Base-by-base conservation (phyloP, 2,888 invertebrate genomes). In the Urechis unicinctus region DNA sequence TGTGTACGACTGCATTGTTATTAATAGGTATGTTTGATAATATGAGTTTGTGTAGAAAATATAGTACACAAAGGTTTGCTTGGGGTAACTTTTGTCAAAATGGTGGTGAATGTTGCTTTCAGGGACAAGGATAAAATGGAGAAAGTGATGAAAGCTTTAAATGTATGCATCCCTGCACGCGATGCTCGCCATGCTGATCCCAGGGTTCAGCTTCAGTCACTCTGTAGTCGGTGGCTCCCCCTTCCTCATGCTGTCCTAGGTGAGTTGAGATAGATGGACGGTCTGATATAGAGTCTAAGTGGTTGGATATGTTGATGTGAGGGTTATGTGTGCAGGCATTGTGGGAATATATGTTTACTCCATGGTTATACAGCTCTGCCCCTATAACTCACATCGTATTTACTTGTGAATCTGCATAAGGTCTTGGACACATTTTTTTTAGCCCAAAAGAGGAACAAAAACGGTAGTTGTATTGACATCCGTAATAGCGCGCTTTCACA, bases 141-240 rank as follows among this genome's bases (percentile, higher is more conserved):
- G 49, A 81, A 81, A 67, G 80, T 81, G 31, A 66, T 77, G 25
- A 69, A 67, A 52, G 73, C 78, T 66, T 81, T 96, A 28, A 86
- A 86, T 30, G 83, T 96, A 2, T 87, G 86, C 73, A 62, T 77
- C n/a, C 78, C 89, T 44, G 83, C 86, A 0, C 58, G 75, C 53
- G 95, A 95, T 74, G 77, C 66, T 2, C 84, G 86, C 46, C 85
- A 88, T 63, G 87, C 84, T 3, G 94, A 95, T 75, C 79, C 85
- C 0, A 85, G 86, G 74, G 81, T 86, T 1, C 88, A 89, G 71
- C 81, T 95, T 0, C 88, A 88, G 73, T 85, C 89, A 0, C 82
- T 96, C 17, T 86, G 89, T 75, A 86, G 86, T 42, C 88, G 89
- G 69, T 97, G 96, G 96, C 80, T 94, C 49, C 93, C 95, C 3